Conservation (phyloP, 2,888 invertebrate species). For the Plagodis dolabraria region DNA sequence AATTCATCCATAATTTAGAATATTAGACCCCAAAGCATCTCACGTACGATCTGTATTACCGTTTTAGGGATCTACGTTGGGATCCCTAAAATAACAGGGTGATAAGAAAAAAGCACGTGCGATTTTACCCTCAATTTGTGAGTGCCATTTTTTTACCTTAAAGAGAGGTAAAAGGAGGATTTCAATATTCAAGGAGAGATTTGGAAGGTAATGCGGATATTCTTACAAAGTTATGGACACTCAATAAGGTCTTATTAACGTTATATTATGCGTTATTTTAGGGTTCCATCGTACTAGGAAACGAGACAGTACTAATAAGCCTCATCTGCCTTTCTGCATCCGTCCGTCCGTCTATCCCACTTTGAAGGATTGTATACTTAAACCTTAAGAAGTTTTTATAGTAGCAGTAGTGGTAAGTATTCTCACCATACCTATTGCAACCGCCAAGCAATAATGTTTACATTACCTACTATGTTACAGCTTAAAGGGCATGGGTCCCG, state of each 20-base stretch:
- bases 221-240: constrained; percentile 13
- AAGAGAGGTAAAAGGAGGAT: constrained; percentile 18
- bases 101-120: constrained; percentile 60
- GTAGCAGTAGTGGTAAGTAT: no score
- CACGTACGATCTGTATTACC: constrained; percentile 81
- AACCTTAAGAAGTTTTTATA: no score
- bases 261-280: no score
- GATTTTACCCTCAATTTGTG: constrained; percentile 38
- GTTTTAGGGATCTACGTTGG: constrained; percentile 59
- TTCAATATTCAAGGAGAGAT: constrained; percentile 30
- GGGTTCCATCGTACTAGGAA: no score
- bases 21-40: constrained; percentile 65
- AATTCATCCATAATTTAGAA: constrained; percentile 70
- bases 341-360: no score
- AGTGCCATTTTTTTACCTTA: constrained; percentile 32
- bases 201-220: constrained; percentile 7
- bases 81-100: constrained; percentile 58
- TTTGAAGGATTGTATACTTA: no score
- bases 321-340: no score
- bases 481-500: no score
- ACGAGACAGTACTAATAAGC: no score
- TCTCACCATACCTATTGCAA: no score
- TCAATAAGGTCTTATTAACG: neutral
- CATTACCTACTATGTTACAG: no score
- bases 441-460: no score